A percentile compares a stretch with the other conserved stretches of the same genome.
phyloP scores from a whole-genome alignment of 2,113 vertebrate genomes.

The Oplegnathus fasciatus region DNA sequence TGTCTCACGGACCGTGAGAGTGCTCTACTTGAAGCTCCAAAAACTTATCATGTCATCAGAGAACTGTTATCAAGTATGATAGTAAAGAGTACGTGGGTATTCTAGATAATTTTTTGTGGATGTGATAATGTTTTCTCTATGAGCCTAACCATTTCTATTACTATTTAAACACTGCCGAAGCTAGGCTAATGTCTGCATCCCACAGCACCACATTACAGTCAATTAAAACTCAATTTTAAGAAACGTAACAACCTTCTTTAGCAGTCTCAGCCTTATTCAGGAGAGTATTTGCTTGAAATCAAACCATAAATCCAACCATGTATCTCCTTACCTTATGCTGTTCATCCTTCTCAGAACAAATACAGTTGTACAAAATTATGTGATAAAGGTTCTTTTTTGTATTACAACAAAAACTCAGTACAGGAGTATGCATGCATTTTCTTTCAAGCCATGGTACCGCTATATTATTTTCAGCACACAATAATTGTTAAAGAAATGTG shows the following conservation, averaged over 20 bases:
- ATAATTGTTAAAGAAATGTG: constrained; percentile 29
- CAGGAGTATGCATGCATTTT: constrained; percentile 14
- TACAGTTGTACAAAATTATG: neutral
- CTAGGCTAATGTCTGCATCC: neutral
- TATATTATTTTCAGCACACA: constrained; percentile 12
- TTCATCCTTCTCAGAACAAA: neutral
- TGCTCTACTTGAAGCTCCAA: neutral
- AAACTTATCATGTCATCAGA: neutral
- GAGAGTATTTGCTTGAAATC: neutral
- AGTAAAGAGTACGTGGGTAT: neutral
- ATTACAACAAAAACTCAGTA: neutral
- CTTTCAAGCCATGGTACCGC: neutral
- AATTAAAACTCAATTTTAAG: neutral
- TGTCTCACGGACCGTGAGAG: neutral
- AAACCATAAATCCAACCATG: neutral
- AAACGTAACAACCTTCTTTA: neutral
- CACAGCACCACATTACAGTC: neutral
- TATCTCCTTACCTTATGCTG: neutral
- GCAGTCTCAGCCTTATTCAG: neutral
- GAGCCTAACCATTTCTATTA: neutral
- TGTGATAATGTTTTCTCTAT: neutral
- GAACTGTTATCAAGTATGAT: neutral
- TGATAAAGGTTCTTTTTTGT: neutral
- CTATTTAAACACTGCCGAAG: neutral
- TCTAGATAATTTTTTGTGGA: neutral